A percentile compares a stretch with the other conserved stretches of the same genome.
Evolutionary conservation across 2,797 vertebrate species (phyloP).

Genomic region (Netta rufina): DNA sequence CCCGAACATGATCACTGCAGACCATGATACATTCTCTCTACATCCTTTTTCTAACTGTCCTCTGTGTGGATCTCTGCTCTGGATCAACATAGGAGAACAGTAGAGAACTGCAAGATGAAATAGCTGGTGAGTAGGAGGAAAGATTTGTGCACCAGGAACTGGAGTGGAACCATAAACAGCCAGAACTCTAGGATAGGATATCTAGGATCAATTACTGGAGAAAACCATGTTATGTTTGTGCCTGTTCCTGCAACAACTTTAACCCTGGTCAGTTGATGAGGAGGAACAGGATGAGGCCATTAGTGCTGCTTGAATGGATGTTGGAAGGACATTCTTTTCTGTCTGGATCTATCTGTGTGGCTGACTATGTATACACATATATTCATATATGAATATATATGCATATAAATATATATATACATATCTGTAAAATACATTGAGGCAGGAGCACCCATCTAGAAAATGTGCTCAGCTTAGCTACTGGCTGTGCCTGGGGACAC

Average conservation of each 20-base stretch:
- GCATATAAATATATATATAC: rapidly evolving
- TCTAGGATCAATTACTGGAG: background rate
- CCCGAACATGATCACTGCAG: rapidly evolving
- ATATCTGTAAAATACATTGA: background rate
- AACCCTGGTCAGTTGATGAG: background rate
- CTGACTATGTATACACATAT: background rate
- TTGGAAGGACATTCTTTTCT: background rate
- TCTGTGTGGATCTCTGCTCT: background rate
- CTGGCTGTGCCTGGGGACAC: background rate
- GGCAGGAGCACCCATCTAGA: background rate
- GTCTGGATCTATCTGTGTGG: background rate
- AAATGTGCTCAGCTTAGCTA: background rate
- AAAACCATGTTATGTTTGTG: rapidly evolving
- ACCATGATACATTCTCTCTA: background rate
- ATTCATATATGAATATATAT: background rate
- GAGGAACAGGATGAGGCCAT: background rate
- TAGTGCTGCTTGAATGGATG: rapidly evolving
- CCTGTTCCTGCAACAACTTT: background rate
- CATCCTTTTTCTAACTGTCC: background rate
- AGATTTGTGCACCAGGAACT: background rate
- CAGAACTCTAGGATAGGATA: background rate
- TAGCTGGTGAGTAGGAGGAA: background rate
- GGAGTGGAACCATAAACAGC: background rate
- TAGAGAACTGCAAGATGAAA: background rate
- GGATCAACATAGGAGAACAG: background rate